phyloP scores from a whole-genome alignment of 2,113 vertebrate species.

The Emberiza fucata region DNA sequence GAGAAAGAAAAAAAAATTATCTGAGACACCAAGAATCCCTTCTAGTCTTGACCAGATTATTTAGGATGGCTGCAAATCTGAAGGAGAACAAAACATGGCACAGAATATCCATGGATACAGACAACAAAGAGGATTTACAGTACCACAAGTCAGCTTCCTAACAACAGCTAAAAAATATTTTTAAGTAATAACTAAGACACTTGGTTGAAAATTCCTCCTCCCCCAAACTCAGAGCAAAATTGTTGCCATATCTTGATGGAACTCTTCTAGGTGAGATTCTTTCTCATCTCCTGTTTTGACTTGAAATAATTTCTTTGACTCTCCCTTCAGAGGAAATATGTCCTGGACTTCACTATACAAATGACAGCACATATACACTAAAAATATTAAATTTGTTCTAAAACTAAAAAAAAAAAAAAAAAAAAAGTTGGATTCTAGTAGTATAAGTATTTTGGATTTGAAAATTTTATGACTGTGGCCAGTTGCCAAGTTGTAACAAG shows the following conservation, averaged over 20 bases:
- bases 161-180: not conserved
- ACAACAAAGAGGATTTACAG: not conserved
- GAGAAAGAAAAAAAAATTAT: not conserved
- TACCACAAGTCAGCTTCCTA: not conserved
- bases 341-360: not conserved
- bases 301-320: not conserved
- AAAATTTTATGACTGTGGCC: not conserved
- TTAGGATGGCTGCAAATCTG: not conserved
- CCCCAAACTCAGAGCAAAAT: not conserved
- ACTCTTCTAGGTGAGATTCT: not conserved
- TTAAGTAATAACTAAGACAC: not conserved
- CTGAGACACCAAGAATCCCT: not conserved
- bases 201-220: not conserved
- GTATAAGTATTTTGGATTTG: not conserved
- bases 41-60: not conserved
- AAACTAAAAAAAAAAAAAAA: not conserved
- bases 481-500: not conserved
- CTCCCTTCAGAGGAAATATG: not conserved
- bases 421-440: not conserved
- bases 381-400: not conserved
- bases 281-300: not conserved
- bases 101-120: not conserved
- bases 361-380: not conserved
- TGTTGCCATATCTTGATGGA: not conserved
- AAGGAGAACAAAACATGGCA: not conserved